Percentiles rank a stretch among this genome's conserved stretches.
These are phyloP conservation scores for Trinectes maculatus DNA, from an alignment of 2,113 vertebrate genomes.

Conservation along the genomic window DNA sequence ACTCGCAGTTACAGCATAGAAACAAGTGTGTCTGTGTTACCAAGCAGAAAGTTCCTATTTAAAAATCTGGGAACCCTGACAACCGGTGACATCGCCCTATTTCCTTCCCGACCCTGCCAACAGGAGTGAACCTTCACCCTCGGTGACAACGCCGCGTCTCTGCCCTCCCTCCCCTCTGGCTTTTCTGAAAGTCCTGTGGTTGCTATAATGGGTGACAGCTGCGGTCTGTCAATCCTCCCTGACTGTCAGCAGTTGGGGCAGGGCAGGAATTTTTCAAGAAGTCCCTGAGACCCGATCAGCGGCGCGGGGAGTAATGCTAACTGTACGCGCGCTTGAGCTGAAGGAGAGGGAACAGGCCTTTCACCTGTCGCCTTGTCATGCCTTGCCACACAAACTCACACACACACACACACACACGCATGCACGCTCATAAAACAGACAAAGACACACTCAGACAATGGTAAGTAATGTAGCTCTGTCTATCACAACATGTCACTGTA, in stretches of 20 bases:
- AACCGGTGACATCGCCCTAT: slow-evolving; percentile 43
- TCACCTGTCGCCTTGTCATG: slow-evolving; percentile 71
- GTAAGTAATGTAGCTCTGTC: background rate
- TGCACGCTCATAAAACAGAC: slow-evolving; percentile 38
- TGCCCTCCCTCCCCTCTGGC: slow-evolving; percentile 35
- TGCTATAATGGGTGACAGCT: slow-evolving; percentile 80
- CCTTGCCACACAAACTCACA: slow-evolving; percentile 30
- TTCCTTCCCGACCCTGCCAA: slow-evolving; percentile 56
- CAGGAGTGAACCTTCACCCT: slow-evolving; percentile 48
- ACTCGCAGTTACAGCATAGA: slow-evolving; percentile 6
- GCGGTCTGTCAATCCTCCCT: slow-evolving; percentile 80
- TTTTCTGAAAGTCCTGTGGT: slow-evolving; percentile 63
- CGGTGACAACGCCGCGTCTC: slow-evolving; percentile 63
- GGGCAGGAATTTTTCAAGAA: slow-evolving; percentile 75
- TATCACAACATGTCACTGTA: background rate
- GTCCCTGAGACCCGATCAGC: slow-evolving; percentile 72
- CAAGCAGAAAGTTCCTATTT: slow-evolving; percentile 60
- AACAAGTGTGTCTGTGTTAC: slow-evolving; percentile 34
- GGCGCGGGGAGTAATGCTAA: slow-evolving; percentile 54
- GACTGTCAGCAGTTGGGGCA: slow-evolving; percentile 65
- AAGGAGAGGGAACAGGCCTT: slow-evolving; percentile 59
- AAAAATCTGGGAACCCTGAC: slow-evolving; percentile 49
- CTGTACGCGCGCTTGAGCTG: slow-evolving; percentile 55
- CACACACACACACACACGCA: slow-evolving; percentile 16
- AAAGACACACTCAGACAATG: slow-evolving; percentile 16